phyloP scores from a whole-genome alignment of 1,140 invertebrate species.

The Tetramorium simillimum region DNA sequence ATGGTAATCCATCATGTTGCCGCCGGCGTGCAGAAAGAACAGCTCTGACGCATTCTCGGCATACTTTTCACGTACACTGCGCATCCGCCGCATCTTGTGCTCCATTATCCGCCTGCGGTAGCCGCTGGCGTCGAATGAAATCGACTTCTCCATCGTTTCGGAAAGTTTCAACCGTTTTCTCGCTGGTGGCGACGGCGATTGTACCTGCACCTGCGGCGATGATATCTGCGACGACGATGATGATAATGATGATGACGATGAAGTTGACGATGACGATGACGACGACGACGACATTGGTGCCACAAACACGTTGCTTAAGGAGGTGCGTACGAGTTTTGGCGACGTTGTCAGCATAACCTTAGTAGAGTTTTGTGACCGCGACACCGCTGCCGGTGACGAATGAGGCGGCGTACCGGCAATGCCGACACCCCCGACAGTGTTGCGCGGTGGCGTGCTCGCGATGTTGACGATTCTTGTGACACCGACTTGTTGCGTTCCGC shows the following conservation, averaged over 20 bases:
- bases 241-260: too few relatives aligned
- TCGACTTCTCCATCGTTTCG: constrained; percentile 77
- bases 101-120: constrained; percentile 84
- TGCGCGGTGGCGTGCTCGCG: constrained; percentile 76
- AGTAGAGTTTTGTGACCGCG: constrained; percentile 76
- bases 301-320: constrained; percentile 81
- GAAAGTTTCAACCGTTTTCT: constrained; percentile 82
- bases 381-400: constrained; percentile 73
- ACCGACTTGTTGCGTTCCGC: constrained; percentile 80
- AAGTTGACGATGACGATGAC: constrained; percentile 64
- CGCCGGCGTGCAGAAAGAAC: constrained; percentile 93
- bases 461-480: constrained; percentile 84
- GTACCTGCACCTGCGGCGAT: constrained; percentile 55
- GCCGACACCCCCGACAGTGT: constrained; percentile 78
- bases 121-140: constrained; percentile 72
- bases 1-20: constrained; percentile 95
- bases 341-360: constrained; percentile 83
- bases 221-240: constrained; percentile 60
- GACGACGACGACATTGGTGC: constrained; percentile 75
- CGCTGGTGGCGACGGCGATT: constrained; percentile 75
- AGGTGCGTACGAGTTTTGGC: constrained; percentile 81
- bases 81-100: constrained; percentile 83
- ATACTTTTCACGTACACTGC: constrained; percentile 87
- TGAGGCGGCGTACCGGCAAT: constrained; percentile 76
- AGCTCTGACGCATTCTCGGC: constrained; percentile 93